These are phyloP conservation scores for Leuctra nigra DNA, from an alignment of 2,888 invertebrate species.

Conservation along the genomic window DNA sequence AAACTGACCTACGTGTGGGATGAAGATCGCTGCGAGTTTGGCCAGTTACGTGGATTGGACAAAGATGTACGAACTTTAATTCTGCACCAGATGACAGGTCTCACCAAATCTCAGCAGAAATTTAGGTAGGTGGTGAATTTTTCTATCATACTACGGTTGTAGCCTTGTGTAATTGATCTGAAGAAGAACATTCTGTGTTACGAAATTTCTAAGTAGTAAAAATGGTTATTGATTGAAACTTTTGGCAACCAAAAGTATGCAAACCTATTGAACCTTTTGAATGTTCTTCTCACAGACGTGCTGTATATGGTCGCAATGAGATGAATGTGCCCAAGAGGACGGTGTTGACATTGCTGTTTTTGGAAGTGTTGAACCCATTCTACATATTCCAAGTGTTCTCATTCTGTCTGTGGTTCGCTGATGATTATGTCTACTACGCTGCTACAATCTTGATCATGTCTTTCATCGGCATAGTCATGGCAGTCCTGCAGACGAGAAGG, in stretches of 20 bases:
- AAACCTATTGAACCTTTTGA: constrained; percentile 16
- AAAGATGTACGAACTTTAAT: constrained; percentile 54
- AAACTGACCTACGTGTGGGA: constrained; percentile 82
- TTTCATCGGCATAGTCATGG: constrained; percentile 71
- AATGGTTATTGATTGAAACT: too few species aligned
- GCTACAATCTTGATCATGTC: constrained; percentile 81
- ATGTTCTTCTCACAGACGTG: constrained; percentile 48
- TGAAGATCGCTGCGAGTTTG: constrained; percentile 55
- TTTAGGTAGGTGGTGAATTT: too few species aligned
- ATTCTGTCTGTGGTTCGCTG: constrained; percentile 80
- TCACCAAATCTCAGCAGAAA: constrained; percentile 53
- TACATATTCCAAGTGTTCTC: constrained; percentile 94
- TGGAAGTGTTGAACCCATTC: constrained; percentile 88
- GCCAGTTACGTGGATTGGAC: constrained; percentile 68
- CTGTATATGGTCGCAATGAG: constrained; percentile 77
- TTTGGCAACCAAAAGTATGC: too few species aligned
- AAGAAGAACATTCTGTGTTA: too few species aligned
- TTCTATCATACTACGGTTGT: too few species aligned
- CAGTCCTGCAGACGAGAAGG: constrained; percentile 77
- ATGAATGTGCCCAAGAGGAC: constrained; percentile 75
- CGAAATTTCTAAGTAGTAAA: too few species aligned
- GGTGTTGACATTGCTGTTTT: constrained; percentile 60
- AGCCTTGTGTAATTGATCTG: too few species aligned
- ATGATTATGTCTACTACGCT: constrained; percentile 87
- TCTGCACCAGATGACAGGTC: constrained; percentile 56